phyloP scores from a whole-genome alignment of 2,797 vertebrate species.

The Tympanoctomys barrerae region DNA sequence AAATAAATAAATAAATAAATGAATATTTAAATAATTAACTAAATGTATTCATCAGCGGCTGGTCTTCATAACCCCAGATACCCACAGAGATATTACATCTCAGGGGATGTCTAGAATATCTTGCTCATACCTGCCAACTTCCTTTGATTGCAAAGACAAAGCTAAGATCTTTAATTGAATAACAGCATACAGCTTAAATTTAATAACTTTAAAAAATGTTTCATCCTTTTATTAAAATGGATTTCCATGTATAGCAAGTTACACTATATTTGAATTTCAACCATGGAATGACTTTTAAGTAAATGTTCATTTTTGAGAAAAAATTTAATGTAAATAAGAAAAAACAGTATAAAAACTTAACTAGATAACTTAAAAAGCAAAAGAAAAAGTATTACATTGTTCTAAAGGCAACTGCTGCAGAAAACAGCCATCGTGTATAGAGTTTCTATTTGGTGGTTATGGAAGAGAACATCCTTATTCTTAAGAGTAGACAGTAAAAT shows the following conservation, averaged over 20 bases:
- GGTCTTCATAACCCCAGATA: background rate
- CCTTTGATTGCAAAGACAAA: background rate
- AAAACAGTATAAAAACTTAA: background rate
- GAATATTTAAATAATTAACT: too few species aligned
- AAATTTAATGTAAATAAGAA: constrained; percentile 35
- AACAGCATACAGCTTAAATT: background rate
- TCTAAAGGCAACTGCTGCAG: background rate
- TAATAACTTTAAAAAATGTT: background rate
- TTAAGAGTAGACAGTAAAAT: background rate
- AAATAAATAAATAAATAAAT: too few species aligned
- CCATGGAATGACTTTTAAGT: background rate
- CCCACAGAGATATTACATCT: background rate
- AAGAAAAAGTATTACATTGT: background rate
- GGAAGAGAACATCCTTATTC: background rate
- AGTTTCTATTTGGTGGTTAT: background rate
- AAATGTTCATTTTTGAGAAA: background rate
- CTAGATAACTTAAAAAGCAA: background rate
- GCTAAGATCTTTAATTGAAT: background rate
- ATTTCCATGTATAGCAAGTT: background rate
- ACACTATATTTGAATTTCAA: background rate
- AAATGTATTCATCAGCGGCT: background rate
- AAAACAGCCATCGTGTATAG: background rate
- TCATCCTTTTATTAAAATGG: background rate
- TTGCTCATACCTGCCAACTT: background rate
- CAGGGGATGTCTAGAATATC: background rate